A percentile compares a stretch with the other conserved stretches of the same genome.
Evolutionary conservation across 1,140 invertebrate species (phyloP).

Genomic region (Atopsyche davidsoni): DNA sequence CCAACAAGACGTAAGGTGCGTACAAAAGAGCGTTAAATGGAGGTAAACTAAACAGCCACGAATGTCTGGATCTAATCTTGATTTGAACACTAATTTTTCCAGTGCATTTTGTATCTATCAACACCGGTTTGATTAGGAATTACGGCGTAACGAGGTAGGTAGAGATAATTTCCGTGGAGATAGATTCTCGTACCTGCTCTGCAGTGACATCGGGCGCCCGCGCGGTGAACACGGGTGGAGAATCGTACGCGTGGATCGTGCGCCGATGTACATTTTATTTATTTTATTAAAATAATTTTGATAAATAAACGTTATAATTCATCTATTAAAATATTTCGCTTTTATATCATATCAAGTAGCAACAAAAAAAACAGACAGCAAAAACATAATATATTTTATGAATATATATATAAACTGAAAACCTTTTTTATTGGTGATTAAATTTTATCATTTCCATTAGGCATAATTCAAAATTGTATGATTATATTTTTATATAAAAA

Average conservation of each 20-base stretch:
- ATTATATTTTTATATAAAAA: neutral
- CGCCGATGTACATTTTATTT: no score
- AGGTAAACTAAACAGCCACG: constrained; percentile 9
- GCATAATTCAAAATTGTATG: neutral
- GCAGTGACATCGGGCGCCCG: constrained; percentile 1
- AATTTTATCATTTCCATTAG: neutral
- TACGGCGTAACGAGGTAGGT: constrained; percentile 14
- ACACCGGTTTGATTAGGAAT: constrained; percentile 18
- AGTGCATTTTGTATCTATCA: constrained; percentile 22
- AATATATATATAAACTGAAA: neutral
- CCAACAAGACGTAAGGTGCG: constrained; percentile 3
- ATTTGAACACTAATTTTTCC: constrained; percentile 26
- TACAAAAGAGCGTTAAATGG: constrained; percentile 10
- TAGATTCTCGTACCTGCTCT: constrained; percentile 8
- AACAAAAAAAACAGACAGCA: neutral
- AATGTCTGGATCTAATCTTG: constrained; percentile 25
- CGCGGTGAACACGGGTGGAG: neutral
- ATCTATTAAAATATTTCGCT: no score
- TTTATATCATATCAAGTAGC: neutral
- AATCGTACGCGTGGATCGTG: no score
- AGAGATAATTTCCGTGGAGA: constrained; percentile 5
- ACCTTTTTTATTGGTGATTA: no score
- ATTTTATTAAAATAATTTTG: no score
- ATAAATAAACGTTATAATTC: no score
- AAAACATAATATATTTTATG: neutral